Percentiles rank a stretch among this genome's conserved stretches.
phyloP scores from a whole-genome alignment of 2,797 vertebrate species.

The Callimico goeldii region DNA sequence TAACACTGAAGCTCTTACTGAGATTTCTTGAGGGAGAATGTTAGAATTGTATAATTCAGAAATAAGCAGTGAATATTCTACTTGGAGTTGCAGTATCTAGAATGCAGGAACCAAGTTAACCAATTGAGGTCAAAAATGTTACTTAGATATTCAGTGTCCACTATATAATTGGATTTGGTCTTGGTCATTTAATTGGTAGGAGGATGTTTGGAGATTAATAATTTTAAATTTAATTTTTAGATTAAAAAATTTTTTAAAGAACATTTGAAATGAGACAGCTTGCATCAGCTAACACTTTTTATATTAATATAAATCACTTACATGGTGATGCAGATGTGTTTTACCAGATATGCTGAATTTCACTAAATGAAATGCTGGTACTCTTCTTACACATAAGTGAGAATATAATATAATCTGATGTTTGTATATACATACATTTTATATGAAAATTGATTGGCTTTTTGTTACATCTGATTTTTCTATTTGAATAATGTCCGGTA shows the following conservation, averaged over 20 bases:
- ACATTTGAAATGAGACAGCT: not conserved
- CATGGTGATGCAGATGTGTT: not conserved
- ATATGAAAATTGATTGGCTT: not conserved
- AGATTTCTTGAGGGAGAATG: not conserved
- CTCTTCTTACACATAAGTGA: not conserved
- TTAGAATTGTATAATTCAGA: not conserved
- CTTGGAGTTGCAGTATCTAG: not conserved
- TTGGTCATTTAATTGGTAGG: not conserved
- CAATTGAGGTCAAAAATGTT: not conserved
- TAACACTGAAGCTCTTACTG: not conserved
- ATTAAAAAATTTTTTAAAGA: too few species aligned
- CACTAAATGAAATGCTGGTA: not conserved
- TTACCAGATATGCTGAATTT: not conserved
- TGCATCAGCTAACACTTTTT: not conserved
- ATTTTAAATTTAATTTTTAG: not conserved
- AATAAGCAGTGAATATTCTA: not conserved
- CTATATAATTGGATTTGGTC: not conserved
- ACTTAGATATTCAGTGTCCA: not conserved
- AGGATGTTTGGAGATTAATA: not conserved
- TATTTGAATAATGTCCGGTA: not conserved
- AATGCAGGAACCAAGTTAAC: not conserved
- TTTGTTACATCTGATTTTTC: not conserved
- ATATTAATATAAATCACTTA: not conserved
- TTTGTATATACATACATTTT: not conserved
- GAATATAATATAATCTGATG: not conserved